phyloP scores from a whole-genome alignment of 2,113 vertebrate genomes.

The Henicopernis longicauda region DNA sequence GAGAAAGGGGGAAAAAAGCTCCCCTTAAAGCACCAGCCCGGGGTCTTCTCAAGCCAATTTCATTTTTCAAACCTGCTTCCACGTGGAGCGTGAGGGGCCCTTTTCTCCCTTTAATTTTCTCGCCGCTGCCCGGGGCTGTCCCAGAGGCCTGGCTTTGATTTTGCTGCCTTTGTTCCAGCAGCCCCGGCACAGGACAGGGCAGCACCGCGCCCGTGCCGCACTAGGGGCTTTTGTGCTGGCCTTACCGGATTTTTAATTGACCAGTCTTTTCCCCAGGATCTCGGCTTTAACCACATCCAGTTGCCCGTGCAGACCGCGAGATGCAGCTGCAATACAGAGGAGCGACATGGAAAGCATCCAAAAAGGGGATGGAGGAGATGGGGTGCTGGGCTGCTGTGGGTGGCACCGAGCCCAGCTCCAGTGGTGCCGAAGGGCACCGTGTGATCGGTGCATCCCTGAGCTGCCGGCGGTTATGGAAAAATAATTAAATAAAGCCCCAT shows the following conservation, averaged over 20 bases:
- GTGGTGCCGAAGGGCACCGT: rapidly evolving
- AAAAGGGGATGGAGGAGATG: background rate
- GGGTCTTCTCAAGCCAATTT: background rate
- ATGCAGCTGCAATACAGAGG: background rate
- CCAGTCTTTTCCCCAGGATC: conserved; percentile 37
- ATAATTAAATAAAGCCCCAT: background rate
- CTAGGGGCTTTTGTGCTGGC: background rate
- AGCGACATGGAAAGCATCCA: background rate
- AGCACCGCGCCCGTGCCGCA: background rate
- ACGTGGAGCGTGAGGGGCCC: background rate
- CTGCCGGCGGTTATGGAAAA: background rate
- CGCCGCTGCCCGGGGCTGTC: background rate
- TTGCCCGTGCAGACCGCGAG: background rate
- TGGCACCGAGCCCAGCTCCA: background rate
- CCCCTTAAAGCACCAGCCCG: conserved; percentile 24
- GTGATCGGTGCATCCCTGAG: background rate
- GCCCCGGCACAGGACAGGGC: background rate
- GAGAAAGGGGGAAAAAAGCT: background rate
- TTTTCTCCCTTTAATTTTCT: conserved; percentile 4
- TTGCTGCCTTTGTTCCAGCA: conserved; percentile 11
- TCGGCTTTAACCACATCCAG: background rate
- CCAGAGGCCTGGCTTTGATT: conserved; percentile 29
- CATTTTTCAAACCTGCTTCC: background rate
- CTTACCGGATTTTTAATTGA: conserved; percentile 37
- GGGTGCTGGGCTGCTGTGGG: background rate